Evolutionary conservation across 1,140 invertebrate species (phyloP).

Genomic region (Pectinophora gossypiella): DNA sequence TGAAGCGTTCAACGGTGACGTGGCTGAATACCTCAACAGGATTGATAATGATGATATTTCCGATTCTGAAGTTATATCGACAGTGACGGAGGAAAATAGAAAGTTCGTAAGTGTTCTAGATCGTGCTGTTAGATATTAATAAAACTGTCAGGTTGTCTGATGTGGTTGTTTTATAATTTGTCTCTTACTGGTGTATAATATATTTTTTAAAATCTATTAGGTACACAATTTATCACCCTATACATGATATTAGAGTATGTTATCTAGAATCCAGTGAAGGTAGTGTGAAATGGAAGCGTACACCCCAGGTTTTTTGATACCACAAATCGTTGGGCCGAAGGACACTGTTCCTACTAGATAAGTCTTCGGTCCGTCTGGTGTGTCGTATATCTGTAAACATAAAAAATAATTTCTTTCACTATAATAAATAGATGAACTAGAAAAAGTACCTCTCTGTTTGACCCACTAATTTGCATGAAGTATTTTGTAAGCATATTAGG

Average conservation of each 20-base stretch:
- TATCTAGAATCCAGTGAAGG: constrained; percentile 79
- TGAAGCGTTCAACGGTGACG: constrained; percentile 69
- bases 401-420: too few species aligned
- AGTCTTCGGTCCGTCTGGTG: constrained; percentile 62
- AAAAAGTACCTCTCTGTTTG: too few species aligned
- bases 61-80: constrained; percentile 36
- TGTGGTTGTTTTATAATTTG: too few species aligned
- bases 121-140: too few species aligned
- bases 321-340: constrained; percentile 82
- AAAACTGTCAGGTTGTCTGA: too few species aligned
- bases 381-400: constrained; percentile 60
- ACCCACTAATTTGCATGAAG: too few species aligned
- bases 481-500: too few species aligned
- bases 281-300: constrained; percentile 80
- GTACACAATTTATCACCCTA: too few species aligned
- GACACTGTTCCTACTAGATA: constrained; percentile 79
- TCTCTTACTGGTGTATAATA: too few species aligned
- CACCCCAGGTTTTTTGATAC: constrained; percentile 79
- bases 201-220: too few species aligned
- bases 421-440: too few species aligned
- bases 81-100: constrained; percentile 33
- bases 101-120: too few species aligned
- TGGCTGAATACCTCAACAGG: constrained; percentile 57
- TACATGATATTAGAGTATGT: constrained; percentile 20
- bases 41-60: constrained; percentile 49